Evolutionary conservation across 2,888 invertebrate genomes (phyloP), one percentile per base, ranked within the genome.

Genomic region (Margaritifera margaritifera): DNA sequence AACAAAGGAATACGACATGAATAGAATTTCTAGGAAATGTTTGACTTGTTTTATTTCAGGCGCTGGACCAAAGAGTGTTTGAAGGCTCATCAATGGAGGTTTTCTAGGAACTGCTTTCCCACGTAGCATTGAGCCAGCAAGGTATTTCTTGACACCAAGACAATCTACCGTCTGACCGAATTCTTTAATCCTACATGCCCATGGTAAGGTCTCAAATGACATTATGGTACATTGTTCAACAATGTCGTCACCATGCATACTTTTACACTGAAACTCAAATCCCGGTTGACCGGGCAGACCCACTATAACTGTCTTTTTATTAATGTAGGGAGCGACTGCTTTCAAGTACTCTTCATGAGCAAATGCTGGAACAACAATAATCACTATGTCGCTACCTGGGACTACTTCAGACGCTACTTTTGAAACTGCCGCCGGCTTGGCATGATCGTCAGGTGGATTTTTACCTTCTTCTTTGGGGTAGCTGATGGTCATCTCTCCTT

Each of bases 261-360:
- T 80, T 51, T 79, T 70, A 54, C 82, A 85, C 55, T 82, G 80
- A 60, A 82, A 84, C 66, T 86, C 86, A 61, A 86, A 86, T 0
- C 86, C 86, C n/a, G 84, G 78, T 64, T 79, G 78, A 18, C 86
- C 85, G 1, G 86, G 86, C 31, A 84, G 64, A 51, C 85, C 86
- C 18, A 83, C 81, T 19, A 87, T 73, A 3, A 80, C 72, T 6
- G 80, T 73, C 53, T 83, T 82, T 62, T 76, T 79, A 62, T 82
- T 73, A 19, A 86, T 68, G 62, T 78, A 72, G 5, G 78, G 78
- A 50, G 77, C 78, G 11, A 87, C 77, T 19, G 80, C 84, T 58
- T 77, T 74, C 18, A 87, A 71, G 66, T 85, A 86, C 22, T 73
- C 69, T 66, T 78, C 79, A 61, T 86, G 86, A 0, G 81, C 80